These are phyloP conservation scores for Aulostomus chinensis DNA, from an alignment of 2,797 vertebrate species.

Conservation along the genomic window DNA sequence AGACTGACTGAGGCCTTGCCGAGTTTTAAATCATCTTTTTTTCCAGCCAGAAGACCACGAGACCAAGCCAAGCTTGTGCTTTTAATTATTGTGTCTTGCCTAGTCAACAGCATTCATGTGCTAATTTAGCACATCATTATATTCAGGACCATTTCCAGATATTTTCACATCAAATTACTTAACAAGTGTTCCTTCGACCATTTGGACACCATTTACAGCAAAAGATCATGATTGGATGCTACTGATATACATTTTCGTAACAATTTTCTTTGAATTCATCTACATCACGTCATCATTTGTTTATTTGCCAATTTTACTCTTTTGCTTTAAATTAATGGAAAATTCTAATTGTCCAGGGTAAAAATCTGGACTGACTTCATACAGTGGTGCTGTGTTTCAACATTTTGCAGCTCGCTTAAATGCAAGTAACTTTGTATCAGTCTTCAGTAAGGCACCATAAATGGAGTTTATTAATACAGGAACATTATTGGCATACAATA, in stretches of 20 bases:
- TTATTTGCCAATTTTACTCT: no score
- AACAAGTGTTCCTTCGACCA: neutral
- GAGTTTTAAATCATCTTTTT: conserved; percentile 11
- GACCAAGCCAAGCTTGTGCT: neutral
- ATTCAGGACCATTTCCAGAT: conserved; percentile 12
- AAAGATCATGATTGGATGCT: no score
- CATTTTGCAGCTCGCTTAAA: neutral
- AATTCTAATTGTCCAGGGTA: neutral
- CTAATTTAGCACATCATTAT: conserved; percentile 8
- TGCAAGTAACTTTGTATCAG: neutral
- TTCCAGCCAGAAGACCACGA: conserved; percentile 1
- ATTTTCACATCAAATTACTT: conserved; percentile 15
- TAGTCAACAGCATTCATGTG: conserved; percentile 3
- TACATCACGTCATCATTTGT: no score
- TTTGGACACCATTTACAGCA: no score
- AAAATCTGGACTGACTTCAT: neutral
- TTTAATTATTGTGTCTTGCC: conserved; percentile 8
- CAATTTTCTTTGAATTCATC: no score
- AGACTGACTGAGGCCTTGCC: no score
- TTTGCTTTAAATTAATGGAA: neutral
- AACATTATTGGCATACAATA: conserved; percentile 11
- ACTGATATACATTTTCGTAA: no score
- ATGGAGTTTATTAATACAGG: neutral
- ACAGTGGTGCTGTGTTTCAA: neutral
- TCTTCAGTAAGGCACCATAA: neutral